Evolutionary conservation across 2,113 vertebrate species (phyloP).

Genomic region (Seriola rivoliana): DNA sequence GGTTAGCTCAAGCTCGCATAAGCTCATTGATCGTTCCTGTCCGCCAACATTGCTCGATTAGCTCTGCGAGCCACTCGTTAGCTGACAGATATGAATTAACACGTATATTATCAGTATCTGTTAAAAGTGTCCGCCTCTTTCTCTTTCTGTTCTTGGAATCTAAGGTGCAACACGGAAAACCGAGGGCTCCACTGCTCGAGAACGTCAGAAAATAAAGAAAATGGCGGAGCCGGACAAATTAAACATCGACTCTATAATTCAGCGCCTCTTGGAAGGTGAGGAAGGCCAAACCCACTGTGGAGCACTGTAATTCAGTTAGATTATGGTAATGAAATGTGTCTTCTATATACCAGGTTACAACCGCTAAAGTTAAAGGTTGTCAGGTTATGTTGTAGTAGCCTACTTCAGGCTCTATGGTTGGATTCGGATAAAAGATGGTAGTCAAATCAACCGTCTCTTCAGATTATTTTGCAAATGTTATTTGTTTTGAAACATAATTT

Average conservation of each 20-base stretch:
- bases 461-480: not conserved
- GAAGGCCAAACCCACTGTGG: not conserved
- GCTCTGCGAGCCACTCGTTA: not conserved
- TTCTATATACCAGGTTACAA: constrained; percentile 4
- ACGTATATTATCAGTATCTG: not conserved
- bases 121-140: not conserved
- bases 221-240: constrained; percentile 92
- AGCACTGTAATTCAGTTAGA: fast-evolving
- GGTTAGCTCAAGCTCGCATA: constrained; percentile 51
- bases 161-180: constrained; percentile 67
- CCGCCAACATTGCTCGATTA: constrained; percentile 1
- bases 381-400: constrained; percentile 26
- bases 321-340: not conserved
- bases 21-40: constrained; percentile 63
- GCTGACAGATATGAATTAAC: not conserved
- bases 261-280: constrained; percentile 95
- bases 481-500: not conserved
- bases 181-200: constrained; percentile 75
- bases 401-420: constrained; percentile 25
- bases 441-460: not conserved
- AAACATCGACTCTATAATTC: constrained; percentile 98
- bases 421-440: constrained; percentile 9
- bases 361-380: constrained; percentile 23
- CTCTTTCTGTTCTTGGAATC: constrained; percentile 20
- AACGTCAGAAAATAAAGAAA: constrained; percentile 83